Conservation (phyloP, 2,797 vertebrate genomes). For the Salarias fasciatus region DNA sequence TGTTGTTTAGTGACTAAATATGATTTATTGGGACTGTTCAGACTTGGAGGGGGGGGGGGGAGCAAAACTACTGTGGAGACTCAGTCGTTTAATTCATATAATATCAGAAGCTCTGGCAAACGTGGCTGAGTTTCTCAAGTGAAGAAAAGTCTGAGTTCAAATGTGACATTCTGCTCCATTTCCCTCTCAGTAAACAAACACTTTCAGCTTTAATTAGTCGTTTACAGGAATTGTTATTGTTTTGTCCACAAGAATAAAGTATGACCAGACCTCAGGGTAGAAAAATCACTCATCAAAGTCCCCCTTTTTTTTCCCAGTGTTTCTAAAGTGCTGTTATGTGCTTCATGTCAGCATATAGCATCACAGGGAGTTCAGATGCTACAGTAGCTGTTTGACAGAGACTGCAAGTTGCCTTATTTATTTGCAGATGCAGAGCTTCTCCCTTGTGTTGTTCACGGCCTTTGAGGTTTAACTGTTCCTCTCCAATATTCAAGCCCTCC, state of each 20-base stretch:
- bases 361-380: conserved; percentile 36
- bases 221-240: conserved; percentile 11
- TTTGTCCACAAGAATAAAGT: conserved; percentile 8
- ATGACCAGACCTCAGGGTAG: background rate
- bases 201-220: conserved; percentile 9
- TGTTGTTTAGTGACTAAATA: conserved; percentile 60
- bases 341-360: conserved; percentile 16
- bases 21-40: conserved; percentile 60
- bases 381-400: conserved; percentile 36
- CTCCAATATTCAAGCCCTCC: conserved; percentile 46
- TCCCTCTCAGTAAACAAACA: conserved; percentile 11
- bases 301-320: conserved; percentile 2
- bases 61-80: conserved; percentile 24
- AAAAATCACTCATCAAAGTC: conserved; percentile 22
- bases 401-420: conserved; percentile 43
- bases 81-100: conserved; percentile 12
- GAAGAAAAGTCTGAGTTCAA: background rate
- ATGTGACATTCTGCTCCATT: conserved; percentile 1
- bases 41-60: conserved; percentile 15
- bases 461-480: conserved; percentile 50
- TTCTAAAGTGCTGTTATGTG: conserved; percentile 4
- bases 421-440: conserved; percentile 43
- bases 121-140: conserved; percentile 17
- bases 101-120: conserved; percentile 17
- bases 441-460: conserved; percentile 29